A percentile compares a stretch with the other conserved stretches of the same genome.
Conservation (phyloP, 2,113 vertebrate species). For the Halcyon malimbica region DNA sequence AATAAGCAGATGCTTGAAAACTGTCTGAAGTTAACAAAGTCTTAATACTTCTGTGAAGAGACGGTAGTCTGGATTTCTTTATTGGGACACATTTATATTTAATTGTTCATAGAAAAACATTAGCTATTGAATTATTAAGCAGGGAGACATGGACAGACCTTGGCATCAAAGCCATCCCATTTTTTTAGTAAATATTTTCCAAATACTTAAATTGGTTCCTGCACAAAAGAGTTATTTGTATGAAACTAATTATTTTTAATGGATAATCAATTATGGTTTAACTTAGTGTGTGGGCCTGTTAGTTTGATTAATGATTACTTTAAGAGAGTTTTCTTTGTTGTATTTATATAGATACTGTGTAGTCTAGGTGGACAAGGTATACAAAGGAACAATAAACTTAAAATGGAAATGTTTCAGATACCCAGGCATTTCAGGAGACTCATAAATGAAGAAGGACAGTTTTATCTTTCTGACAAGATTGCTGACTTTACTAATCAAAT, state of each 20-base stretch:
- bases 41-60: background rate
- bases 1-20: background rate
- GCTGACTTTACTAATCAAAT: background rate
- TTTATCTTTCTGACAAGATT: background rate
- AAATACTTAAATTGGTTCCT: background rate
- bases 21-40: background rate
- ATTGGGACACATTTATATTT: background rate
- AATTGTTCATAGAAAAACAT: background rate
- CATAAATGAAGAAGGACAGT: background rate
- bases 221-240: background rate
- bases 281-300: background rate
- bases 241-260: background rate
- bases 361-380: background rate
- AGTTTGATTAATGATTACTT: background rate
- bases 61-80: background rate
- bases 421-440: background rate
- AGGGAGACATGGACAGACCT: background rate
- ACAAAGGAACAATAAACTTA: background rate
- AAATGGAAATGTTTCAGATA: background rate
- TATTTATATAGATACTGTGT: background rate
- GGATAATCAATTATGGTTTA: background rate
- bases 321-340: background rate
- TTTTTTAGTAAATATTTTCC: background rate
- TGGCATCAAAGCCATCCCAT: background rate
- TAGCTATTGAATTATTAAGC: background rate